phyloP scores from a whole-genome alignment of 2,113 vertebrate genomes.

The Sturnira hondurensis region DNA sequence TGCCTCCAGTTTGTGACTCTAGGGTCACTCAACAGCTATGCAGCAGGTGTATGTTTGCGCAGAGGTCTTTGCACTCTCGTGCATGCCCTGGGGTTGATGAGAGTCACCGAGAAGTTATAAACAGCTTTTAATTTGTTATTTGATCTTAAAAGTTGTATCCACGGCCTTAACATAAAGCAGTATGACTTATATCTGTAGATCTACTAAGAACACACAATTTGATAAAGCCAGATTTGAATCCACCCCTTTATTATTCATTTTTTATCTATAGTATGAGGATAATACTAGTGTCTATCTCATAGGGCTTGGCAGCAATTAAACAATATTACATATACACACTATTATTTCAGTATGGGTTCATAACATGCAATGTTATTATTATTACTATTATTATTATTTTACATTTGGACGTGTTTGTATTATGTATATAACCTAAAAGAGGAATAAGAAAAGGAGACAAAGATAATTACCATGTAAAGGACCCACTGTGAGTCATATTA shows the following conservation, averaged over 20 bases:
- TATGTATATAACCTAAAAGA: not conserved
- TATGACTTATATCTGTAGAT: not conserved
- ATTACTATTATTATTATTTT: not conserved
- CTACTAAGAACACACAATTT: not conserved
- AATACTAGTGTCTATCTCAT: not conserved
- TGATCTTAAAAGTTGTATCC: not conserved
- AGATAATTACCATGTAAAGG: not conserved
- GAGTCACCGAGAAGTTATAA: not conserved
- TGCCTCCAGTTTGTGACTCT: not conserved
- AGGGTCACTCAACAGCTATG: not conserved
- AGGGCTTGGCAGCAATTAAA: not conserved
- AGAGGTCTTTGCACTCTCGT: not conserved
- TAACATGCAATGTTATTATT: not conserved
- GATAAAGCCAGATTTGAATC: not conserved
- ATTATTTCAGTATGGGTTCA: not conserved
- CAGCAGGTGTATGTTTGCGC: not conserved
- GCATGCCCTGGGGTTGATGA: not conserved
- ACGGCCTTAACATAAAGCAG: not conserved
- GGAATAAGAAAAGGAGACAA: not conserved
- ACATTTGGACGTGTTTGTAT: not conserved
- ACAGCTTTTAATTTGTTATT: not conserved
- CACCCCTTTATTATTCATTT: not conserved
- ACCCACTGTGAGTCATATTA: not conserved
- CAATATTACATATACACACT: not conserved
- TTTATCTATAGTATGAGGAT: not conserved